A percentile compares a stretch with the other conserved stretches of the same genome.
Evolutionary conservation across 92 coral and sea anemone genomes (phyloP).

Genomic region (Isaurus tuberculatus): DNA sequence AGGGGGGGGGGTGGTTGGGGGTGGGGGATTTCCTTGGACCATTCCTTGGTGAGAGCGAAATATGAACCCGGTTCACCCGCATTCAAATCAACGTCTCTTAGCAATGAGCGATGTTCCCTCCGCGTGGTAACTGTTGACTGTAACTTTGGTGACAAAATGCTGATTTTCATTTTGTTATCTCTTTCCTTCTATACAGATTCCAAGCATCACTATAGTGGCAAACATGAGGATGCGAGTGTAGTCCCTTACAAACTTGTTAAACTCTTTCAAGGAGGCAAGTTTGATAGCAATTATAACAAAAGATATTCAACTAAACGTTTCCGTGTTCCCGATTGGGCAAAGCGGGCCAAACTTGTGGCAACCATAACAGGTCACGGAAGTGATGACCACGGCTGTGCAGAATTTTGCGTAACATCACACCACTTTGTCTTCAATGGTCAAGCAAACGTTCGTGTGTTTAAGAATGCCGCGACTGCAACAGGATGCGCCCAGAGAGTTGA

Average conservation of each 20-base stretch:
- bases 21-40: too few species aligned
- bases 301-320: slow-evolving; percentile 59
- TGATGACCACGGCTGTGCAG: slow-evolving; percentile 97
- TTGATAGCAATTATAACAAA: slow-evolving; percentile 85
- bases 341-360: slow-evolving; percentile 90
- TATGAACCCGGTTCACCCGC: too few species aligned
- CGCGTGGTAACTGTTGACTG: background rate
- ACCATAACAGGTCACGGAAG: slow-evolving; percentile 97
- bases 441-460: slow-evolving; percentile 81
- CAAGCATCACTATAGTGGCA: slow-evolving; percentile 89
- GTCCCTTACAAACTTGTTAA: slow-evolving; percentile 85
- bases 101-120: too few species aligned
- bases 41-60: too few species aligned
- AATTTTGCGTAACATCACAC: slow-evolving; percentile 97
- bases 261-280: slow-evolving; percentile 86
- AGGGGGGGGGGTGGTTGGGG: too few species aligned
- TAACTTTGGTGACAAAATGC: background rate
- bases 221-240: slow-evolving; percentile 76
- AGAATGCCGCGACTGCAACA: slow-evolving; percentile 95
- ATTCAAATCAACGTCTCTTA: too few species aligned
- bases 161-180: background rate
- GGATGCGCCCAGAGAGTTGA: slow-evolving; percentile 94
- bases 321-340: slow-evolving; percentile 65
- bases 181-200: slow-evolving; percentile 68
- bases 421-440: slow-evolving; percentile 84